Evolutionary conservation across 2,888 invertebrate species (phyloP).

Genomic region (Eupithecia subfuscata): DNA sequence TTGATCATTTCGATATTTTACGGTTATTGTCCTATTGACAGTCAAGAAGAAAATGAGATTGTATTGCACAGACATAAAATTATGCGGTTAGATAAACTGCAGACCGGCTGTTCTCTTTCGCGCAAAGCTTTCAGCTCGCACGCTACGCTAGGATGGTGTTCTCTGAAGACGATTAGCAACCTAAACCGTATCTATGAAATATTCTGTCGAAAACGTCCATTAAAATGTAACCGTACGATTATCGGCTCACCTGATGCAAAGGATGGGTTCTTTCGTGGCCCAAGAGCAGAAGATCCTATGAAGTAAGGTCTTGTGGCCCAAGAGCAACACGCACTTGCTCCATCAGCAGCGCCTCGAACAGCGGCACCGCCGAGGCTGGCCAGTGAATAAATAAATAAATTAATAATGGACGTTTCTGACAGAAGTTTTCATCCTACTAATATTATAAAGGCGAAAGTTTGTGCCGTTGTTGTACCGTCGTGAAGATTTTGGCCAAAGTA

Average conservation of each 20-base stretch:
- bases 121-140: not conserved
- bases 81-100: not conserved
- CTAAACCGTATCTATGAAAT: not conserved
- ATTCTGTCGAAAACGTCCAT: not conserved
- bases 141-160: not conserved
- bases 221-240: not conserved
- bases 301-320: too few species aligned
- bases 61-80: constrained; percentile 12
- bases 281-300: too few species aligned
- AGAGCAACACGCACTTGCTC: too few species aligned
- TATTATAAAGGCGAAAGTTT: too few species aligned
- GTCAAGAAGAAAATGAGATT: constrained; percentile 15
- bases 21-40: constrained; percentile 10
- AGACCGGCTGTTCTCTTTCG: not conserved
- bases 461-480: too few species aligned
- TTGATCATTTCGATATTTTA: constrained; percentile 9
- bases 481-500: too few species aligned
- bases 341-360: too few species aligned
- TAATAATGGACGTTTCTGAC: too few species aligned
- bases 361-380: too few species aligned
- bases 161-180: not conserved
- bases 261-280: too few species aligned
- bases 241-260: not conserved
- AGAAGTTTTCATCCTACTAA: too few species aligned
- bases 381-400: too few species aligned